Evolutionary conservation across 1,140 invertebrate species (phyloP).

Genomic region (Mamestra configurata): DNA sequence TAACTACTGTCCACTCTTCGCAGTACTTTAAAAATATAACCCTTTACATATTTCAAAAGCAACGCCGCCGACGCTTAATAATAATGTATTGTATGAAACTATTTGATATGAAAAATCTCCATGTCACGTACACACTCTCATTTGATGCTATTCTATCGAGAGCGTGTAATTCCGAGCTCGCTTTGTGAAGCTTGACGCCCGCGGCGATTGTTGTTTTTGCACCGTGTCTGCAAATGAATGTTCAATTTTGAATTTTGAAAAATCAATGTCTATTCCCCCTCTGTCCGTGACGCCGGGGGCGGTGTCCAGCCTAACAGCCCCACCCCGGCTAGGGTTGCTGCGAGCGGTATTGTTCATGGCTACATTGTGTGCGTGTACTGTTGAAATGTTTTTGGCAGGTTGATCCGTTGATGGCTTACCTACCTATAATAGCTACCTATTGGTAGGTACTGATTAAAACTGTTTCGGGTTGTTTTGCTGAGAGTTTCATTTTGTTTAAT

Average conservation of each 20-base stretch:
- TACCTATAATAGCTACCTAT: not conserved
- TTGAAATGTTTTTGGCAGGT: slow-evolving; percentile 13
- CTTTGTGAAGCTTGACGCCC: slow-evolving; percentile 30
- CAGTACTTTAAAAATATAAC: too few species aligned
- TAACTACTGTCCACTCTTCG: too few species aligned
- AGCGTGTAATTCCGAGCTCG: slow-evolving; percentile 7
- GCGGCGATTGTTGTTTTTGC: slow-evolving; percentile 37
- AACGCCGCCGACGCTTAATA: too few species aligned
- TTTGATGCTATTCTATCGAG: slow-evolving; percentile 1
- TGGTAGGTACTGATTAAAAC: not conserved
- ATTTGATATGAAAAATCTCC: not conserved
- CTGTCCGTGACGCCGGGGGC: slow-evolving; percentile 18
- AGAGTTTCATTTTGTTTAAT: not conserved
- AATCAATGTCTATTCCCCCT: slow-evolving; percentile 33
- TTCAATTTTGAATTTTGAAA: slow-evolving; percentile 38
- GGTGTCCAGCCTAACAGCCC: slow-evolving; percentile 21
- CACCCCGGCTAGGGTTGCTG: slow-evolving; percentile 16
- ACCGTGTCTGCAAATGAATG: slow-evolving; percentile 35
- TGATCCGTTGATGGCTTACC: not conserved
- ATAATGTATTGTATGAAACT: not conserved
- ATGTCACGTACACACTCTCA: not conserved
- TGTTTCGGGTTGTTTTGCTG: not conserved
- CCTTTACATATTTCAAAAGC: too few species aligned
- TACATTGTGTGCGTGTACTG: not conserved
- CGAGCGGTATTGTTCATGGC: slow-evolving; percentile 1